Conservation (phyloP, 2,888 invertebrate genomes). For the Elysia crispata region DNA sequence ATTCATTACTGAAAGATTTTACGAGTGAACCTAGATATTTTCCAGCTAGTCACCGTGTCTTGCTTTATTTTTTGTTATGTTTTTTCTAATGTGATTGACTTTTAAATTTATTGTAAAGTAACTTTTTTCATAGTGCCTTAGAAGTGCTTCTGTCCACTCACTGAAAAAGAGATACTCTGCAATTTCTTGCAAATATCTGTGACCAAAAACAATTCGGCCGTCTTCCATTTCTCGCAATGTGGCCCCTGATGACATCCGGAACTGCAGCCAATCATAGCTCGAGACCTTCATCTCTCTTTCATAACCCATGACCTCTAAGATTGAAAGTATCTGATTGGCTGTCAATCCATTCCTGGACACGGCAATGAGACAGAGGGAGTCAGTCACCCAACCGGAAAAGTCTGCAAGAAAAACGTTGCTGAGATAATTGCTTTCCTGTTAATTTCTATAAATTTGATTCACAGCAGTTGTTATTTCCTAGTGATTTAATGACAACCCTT, state of each 20-base stretch:
- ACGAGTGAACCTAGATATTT: too few species aligned
- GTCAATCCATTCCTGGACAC: constrained; percentile 71
- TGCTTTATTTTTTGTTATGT: too few species aligned
- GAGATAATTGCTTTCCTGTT: too few species aligned
- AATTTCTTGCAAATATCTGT: constrained; percentile 59
- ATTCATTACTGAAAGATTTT: too few species aligned
- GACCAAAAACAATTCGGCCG: constrained; percentile 69
- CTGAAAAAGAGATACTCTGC: constrained; percentile 70
- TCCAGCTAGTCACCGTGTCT: too few species aligned
- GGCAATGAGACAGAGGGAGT: constrained; percentile 72
- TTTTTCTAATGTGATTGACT: too few species aligned
- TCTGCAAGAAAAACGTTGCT: constrained; percentile 54
- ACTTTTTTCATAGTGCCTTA: too few species aligned
- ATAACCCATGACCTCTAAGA: constrained; percentile 71
- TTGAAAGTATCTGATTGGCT: constrained; percentile 66
- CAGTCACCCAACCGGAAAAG: constrained; percentile 74
- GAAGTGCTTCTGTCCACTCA: constrained; percentile 54
- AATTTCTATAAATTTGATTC: too few species aligned
- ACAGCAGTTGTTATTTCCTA: too few species aligned
- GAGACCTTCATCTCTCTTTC: constrained; percentile 64
- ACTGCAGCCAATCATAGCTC: constrained; percentile 71
- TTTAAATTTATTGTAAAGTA: too few species aligned
- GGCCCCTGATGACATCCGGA: constrained; percentile 63
- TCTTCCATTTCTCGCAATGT: constrained; percentile 66
- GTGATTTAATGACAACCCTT: too few species aligned